Base-by-base conservation (phyloP, 1,140 invertebrate species). In the Acromyrmex echinatior region DNA sequence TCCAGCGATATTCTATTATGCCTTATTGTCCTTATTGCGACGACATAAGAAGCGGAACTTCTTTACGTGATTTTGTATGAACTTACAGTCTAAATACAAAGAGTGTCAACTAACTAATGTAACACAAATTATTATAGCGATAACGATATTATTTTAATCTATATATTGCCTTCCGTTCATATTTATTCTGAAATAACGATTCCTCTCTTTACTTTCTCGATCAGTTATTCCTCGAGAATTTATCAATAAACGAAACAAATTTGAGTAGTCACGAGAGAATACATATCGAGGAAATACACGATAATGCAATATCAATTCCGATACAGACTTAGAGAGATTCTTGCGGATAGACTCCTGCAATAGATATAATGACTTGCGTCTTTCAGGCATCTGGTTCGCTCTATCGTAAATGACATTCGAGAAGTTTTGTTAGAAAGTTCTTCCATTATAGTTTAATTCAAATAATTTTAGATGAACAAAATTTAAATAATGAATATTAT, bases 101-200 rank as follows among this genome's bases (percentile, higher is more conserved):
- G 28, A 70, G n/a, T 45, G 35, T n/a, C 7, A 82, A 28, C 66
- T 45, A 81, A 81, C 35, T 71, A 71, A 21, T 16, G 12, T 60
- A 28, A 86, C 51, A 63, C 21, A 21, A 78, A n/a, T 79, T 71
- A 51, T 78, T 81, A 53, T 73, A 74, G 21, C 31, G 63, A 89
- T 56, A 58, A 51, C 68, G 35, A 56, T 87, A 63, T 73, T 28
- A 76, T 86, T 87, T 80, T 81, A 77, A 90, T 71, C 68, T 35
- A 53, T 86, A 39, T 45, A 45, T 60, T 4, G 68, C 60, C 89
- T 85, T 77, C 51, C 88, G 28, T 16, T 63, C 56, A 31, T 58
- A 85, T 90, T 90, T 90, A 63, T 68, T 62, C 62, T 58, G 35
- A 74, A 25, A 77, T 49, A 89, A 89, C 58, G n/a, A 58, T 25